A percentile compares a stretch with the other conserved stretches of the same genome.
Conservation (phyloP, 1,140 invertebrate species). For the Kradibia gibbosae region DNA sequence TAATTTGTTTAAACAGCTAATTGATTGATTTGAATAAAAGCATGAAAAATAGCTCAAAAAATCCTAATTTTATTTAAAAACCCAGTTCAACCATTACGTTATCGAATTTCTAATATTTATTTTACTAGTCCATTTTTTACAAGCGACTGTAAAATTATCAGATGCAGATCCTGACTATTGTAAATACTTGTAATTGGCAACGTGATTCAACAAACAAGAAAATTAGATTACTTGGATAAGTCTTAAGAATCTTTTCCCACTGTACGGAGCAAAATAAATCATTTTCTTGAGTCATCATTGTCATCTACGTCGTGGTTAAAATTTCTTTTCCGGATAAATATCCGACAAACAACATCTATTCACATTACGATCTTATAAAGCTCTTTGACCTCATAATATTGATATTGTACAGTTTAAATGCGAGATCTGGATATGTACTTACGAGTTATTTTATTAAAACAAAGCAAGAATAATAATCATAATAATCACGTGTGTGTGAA, state of each 20-base stretch:
- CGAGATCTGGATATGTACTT: background rate
- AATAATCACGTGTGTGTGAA: too few species aligned
- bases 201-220: slow-evolving; percentile 20
- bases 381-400: background rate
- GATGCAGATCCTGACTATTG: background rate
- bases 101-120: background rate
- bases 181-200: slow-evolving; percentile 40
- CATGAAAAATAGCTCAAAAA: background rate
- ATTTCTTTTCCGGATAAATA: background rate
- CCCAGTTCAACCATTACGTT: background rate
- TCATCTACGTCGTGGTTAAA: background rate
- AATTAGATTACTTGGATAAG: background rate
- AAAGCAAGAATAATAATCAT: too few species aligned
- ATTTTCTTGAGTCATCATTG: background rate
- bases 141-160: background rate
- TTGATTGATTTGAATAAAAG: background rate
- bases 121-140: background rate
- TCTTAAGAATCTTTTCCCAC: background rate
- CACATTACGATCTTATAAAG: background rate
- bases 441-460: background rate
- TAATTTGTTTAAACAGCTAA: background rate
- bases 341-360: background rate
- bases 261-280: background rate
- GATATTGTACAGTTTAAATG: background rate
- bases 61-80: background rate